Percentiles rank a stretch among this genome's conserved stretches.
phyloP scores from a whole-genome alignment of 2,888 invertebrate species.

The Diarsia dahlii region DNA sequence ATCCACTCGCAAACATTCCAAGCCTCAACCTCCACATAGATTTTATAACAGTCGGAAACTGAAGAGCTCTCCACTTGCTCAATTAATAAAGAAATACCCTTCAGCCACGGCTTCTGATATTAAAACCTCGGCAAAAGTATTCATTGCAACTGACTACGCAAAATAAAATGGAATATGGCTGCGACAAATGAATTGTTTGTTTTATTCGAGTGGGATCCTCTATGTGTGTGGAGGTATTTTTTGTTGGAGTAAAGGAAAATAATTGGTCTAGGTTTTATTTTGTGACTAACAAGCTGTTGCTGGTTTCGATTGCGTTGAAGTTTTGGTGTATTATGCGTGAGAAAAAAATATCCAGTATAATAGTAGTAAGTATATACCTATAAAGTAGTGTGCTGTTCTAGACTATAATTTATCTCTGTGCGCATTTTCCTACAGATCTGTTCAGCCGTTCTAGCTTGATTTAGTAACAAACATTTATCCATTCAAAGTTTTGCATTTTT shows the following conservation, averaged over 20 bases:
- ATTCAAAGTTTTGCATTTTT: background rate
- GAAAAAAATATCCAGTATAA: no score
- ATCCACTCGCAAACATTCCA: conserved; percentile 49
- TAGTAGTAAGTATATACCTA: no score
- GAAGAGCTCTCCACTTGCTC: conserved; percentile 74
- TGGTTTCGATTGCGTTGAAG: background rate
- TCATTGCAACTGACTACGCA: conserved; percentile 67
- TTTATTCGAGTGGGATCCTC: conserved; percentile 23
- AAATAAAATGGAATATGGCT: conserved; percentile 51
- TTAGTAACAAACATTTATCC: background rate
- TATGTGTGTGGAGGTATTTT: background rate
- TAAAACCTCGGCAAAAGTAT: conserved; percentile 60
- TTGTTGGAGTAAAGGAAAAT: conserved; percentile 1
- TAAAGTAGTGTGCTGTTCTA: no score
- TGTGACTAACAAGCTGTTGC: background rate
- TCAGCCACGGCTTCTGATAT: conserved; percentile 58
- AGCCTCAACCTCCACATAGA: conserved; percentile 64
- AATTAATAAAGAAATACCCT: conserved; percentile 77
- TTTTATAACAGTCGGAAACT: conserved; percentile 73
- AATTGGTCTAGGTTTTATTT: conserved; percentile 22
- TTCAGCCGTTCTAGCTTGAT: background rate
- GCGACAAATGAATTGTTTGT: conserved; percentile 33
- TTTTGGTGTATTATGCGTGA: background rate
- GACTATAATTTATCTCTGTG: no score
- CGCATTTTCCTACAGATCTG: background rate